phyloP scores from a whole-genome alignment of 2,113 vertebrate species.

The Strigops habroptila region DNA sequence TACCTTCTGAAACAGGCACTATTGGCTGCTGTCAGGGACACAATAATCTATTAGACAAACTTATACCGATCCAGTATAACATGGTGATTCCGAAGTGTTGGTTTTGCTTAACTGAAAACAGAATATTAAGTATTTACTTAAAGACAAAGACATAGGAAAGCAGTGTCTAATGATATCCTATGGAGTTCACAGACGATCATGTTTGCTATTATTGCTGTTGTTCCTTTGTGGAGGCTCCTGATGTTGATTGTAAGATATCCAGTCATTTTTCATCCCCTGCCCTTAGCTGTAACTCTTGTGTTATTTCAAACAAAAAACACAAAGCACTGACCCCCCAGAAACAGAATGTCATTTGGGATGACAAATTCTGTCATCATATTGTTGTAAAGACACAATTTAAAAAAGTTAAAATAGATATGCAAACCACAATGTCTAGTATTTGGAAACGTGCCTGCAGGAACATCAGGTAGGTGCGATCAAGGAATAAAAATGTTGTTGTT shows the following conservation, averaged over 20 bases:
- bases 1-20: neutral
- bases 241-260: neutral
- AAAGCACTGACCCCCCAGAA: neutral
- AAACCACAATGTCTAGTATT: neutral
- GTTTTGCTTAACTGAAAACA: neutral
- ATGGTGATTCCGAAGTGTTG: neutral
- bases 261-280: constrained; percentile 13
- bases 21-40: constrained; percentile 40
- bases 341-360: constrained; percentile 6
- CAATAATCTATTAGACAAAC: constrained; percentile 36
- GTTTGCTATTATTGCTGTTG: neutral
- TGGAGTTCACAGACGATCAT: neutral
- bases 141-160: neutral
- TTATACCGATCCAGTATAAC: neutral
- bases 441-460: neutral
- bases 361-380: neutral
- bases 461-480: neutral
- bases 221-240: neutral
- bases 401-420: constrained; percentile 47
- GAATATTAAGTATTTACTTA: constrained; percentile 23
- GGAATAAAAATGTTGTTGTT: constrained; percentile 28
- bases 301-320: constrained; percentile 1
- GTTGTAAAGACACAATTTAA: constrained; percentile 29
- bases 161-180: neutral
- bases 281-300: constrained; percentile 17